These are phyloP conservation scores for Orchesellides sinensis DNA, from an alignment of 2,888 invertebrate genomes.

Conservation along the genomic window DNA sequence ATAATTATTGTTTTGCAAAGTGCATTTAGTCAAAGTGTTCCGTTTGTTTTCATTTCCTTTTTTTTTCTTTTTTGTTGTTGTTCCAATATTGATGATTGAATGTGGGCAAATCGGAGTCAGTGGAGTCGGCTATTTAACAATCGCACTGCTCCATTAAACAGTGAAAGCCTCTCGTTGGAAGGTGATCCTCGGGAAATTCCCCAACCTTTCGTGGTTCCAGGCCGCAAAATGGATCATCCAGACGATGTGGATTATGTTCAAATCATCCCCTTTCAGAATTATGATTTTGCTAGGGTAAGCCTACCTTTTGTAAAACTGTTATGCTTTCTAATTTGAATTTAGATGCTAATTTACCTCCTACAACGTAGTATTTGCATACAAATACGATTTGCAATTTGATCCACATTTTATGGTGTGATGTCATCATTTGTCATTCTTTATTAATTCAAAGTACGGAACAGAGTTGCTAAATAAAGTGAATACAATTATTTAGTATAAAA, in stretches of 20 bases:
- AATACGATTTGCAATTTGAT: too few relatives aligned
- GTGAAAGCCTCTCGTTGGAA: constrained; percentile 55
- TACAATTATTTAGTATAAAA: too few relatives aligned
- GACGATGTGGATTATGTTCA: constrained; percentile 73
- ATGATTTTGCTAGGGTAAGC: constrained; percentile 71
- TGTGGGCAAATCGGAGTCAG: constrained; percentile 71
- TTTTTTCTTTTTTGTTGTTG: constrained; percentile 45
- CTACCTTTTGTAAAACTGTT: background rate
- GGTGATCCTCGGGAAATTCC: constrained; percentile 39
- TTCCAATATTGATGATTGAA: constrained; percentile 57
- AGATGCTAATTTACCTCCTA: too few relatives aligned
- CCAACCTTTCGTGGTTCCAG: constrained; percentile 44
- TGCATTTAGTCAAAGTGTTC: background rate
- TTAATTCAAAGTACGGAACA: too few relatives aligned
- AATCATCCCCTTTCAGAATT: constrained; percentile 71
- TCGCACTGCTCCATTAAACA: constrained; percentile 71
- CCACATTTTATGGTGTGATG: too few relatives aligned
- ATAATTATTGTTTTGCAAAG: background rate
- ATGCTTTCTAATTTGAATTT: background rate
- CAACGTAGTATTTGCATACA: too few relatives aligned
- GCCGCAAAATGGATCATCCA: constrained; percentile 68
- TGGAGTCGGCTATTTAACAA: constrained; percentile 73
- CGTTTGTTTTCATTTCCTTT: constrained; percentile 7
- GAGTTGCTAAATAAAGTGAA: too few relatives aligned
- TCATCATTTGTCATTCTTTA: too few relatives aligned